Evolutionary conservation across 2,888 invertebrate genomes (phyloP), one percentile per base, ranked within the genome.

Genomic region (Synergus japonicus): DNA sequence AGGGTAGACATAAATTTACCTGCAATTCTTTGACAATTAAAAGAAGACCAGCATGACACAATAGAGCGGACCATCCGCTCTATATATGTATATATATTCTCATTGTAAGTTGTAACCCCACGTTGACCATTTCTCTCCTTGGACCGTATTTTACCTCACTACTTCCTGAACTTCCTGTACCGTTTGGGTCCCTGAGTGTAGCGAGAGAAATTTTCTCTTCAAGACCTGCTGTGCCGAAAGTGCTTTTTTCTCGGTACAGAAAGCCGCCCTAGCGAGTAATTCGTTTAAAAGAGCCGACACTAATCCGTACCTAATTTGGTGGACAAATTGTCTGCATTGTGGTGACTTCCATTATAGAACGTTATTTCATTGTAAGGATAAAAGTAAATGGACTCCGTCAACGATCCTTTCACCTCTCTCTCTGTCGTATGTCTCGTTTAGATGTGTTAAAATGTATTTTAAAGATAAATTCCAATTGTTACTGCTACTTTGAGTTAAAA

Each of bases 31-130:
- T 84, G 82, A 85, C 85, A 86, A 87, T 88, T 87, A 85, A 85
- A 86, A 79, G 84, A 76, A 80, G 66, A 66, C 41, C 66, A 66
- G 66, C 43, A 9, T 66, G 43, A n/a, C 66, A 43, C n/a, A 66
- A 66, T 43, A 18, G 66, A n/a, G 41, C 43, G n/a, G 10, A 15
- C n/a, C 41, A 41, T 66, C 41, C 65, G 43, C 65, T n/a, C 65
- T n/a, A 43, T 60, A 18, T 82, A 85, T 86, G 87, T 86, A 89
- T 89, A 43, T 87, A 88, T 86, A 88, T 88, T 76, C 82, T 82
- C 80, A 89, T 89, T 89, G 89, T 89, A 81, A 76, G 54, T 76
- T 67, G 58, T 78, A 78, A 76, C 64, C 80, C 80, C 78, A 58
- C 78, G 49, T 76, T 79, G 83, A 79, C 73, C 81, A 63, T 76